Evolutionary conservation across 2,113 vertebrate species (phyloP), one percentile per base, ranked within the genome.

Genomic region (Tyrannus savana): DNA sequence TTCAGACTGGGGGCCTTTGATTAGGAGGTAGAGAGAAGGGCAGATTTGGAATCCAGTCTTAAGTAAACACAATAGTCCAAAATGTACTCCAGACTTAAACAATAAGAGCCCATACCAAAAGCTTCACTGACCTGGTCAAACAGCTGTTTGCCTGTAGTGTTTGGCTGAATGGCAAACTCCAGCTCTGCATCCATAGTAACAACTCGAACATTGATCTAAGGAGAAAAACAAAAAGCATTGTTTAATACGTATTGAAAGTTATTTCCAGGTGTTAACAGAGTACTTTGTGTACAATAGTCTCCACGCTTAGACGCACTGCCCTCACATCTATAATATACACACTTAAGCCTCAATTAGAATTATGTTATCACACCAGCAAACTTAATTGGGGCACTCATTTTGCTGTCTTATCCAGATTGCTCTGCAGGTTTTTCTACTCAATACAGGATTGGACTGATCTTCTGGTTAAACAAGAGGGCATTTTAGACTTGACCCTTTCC

Each of bases 131-230:
- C 99, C 99, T 99, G 99, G 84, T 99, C 99, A 94, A 99, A 99
- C 42, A 99, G 98, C 97, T 99, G 99, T 52, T 99, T 99, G 92
- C 99, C 99, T 3, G 98, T 99, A 72, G 99, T 99, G 87, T 98
- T 99, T 71, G 98, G 98, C 98, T 99, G 99, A 98, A 99, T 98
- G 95, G 99, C 99, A 84, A 99, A 99, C 97, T 99, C 99, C 98
- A 99, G 98, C 98, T 99, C 99, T 6, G 99, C 99, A 64, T 99
- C 99, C 99, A 99, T 98, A 88, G 99, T 99, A 96, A 98, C 99
- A 97, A 99, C 99, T 44, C 99, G 99, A 92, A 99, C 99, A 6
- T 99, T 99, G 98, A 99, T 98, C 99, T 99, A 85, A 97, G 83
- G 64, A 92, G 63, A 78, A 87, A 92, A 95, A 71, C 55, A 97